Conservation (phyloP, 2,797 vertebrate genomes). For the Delichon dasypus region DNA sequence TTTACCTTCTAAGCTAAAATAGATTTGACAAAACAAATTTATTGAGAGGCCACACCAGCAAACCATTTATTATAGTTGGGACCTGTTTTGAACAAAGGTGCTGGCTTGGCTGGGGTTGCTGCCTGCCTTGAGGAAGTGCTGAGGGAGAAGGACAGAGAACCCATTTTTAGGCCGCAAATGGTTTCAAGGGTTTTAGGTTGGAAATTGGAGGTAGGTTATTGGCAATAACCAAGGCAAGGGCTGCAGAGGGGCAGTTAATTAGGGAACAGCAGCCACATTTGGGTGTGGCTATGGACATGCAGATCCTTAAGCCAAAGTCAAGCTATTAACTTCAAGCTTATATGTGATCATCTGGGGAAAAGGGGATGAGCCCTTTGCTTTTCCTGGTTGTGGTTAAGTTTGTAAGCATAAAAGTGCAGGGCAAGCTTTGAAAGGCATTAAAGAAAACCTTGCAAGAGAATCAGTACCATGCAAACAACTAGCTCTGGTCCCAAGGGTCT, state of each 20-base stretch:
- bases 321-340: neutral
- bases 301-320: neutral
- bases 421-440: neutral
- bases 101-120: neutral
- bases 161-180: neutral
- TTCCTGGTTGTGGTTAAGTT: neutral
- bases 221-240: neutral
- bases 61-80: neutral
- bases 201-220: neutral
- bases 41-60: neutral
- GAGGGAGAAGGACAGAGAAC: neutral
- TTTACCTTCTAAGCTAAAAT: neutral
- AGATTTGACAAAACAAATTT: neutral
- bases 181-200: neutral
- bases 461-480: neutral
- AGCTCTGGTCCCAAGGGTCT: neutral
- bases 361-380: neutral
- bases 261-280: neutral
- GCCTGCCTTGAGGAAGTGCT: neutral
- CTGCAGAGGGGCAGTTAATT: neutral
- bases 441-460: neutral
- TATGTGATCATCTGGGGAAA: neutral
- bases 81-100: neutral
- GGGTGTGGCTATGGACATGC: neutral
- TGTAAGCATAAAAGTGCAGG: neutral